phyloP scores from a whole-genome alignment of 2,113 vertebrate species.

The Equus przewalskii region DNA sequence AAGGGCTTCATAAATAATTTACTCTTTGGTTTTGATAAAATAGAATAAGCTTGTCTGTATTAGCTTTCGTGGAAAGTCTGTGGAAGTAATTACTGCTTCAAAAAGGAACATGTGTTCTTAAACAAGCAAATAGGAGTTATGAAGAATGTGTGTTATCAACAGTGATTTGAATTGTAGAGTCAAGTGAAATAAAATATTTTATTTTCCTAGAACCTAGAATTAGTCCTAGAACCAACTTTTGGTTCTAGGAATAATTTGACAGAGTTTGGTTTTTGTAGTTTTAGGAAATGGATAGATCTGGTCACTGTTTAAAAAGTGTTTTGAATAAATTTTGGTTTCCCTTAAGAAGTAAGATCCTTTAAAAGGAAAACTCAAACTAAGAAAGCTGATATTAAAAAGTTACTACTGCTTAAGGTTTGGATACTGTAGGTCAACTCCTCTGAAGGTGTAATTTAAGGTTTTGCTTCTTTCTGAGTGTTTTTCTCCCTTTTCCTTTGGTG shows the following conservation, averaged over 20 bases:
- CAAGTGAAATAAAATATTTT: not conserved
- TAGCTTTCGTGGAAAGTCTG: not conserved
- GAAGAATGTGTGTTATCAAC: not conserved
- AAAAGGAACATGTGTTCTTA: constrained; percentile 25
- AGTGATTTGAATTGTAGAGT: constrained; percentile 30
- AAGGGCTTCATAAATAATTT: constrained; percentile 45
- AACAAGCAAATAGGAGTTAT: not conserved
- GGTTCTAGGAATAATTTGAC: constrained; percentile 30
- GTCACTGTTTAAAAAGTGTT: constrained; percentile 7
- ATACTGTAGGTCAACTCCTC: not conserved
- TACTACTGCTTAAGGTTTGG: not conserved
- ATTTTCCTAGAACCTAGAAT: too few species aligned
- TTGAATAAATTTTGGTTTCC: not conserved
- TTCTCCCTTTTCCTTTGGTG: not conserved
- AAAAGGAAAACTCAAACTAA: not conserved
- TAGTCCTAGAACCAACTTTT: not conserved
- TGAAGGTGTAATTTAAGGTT: not conserved
- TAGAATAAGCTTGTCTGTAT: not conserved
- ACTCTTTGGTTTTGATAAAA: not conserved
- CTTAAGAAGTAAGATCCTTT: not conserved
- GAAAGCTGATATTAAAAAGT: not conserved
- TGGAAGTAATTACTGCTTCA: constrained; percentile 33
- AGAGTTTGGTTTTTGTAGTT: constrained; percentile 40
- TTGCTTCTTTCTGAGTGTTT: not conserved
- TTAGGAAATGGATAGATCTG: constrained; percentile 44